Evolutionary conservation across 1,140 invertebrate species (phyloP), one percentile per base, ranked within the genome.

Genomic region (Pteromalus puparum): DNA sequence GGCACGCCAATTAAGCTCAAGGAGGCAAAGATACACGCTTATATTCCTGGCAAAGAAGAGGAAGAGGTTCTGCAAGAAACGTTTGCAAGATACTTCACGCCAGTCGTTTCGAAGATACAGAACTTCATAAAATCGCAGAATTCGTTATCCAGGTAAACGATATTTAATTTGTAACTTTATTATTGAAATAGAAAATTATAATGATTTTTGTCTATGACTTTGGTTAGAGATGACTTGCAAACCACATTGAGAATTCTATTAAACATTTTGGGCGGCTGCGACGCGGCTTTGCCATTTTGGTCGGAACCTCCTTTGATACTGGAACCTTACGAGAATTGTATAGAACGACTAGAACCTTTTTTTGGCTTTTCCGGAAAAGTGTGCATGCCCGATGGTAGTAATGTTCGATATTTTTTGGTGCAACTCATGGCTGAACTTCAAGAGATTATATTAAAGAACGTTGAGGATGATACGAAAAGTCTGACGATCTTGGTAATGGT

Each of bases 381-480:
- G 7, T 90, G 82, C n/a, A 95, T 96, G 95, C 94, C 95, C 12
- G 94, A 95, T 90, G 94, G 94, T 12, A 91, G 92, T 78, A 96
- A 96, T 90, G 93, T 96, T 7, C 93, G 96, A 81, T 90, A 93
- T 85, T 90, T 91, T 61, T 88, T 97, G 1, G 92, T 93, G 2
- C 90, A 94, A 72, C 88, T 93, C 5, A 93, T 96, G 83, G 91
- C 93, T 24, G 87, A 90, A 79, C 88, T 96, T 7, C 94, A 96
- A 86, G 91, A 92, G 65, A 93, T 94, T 85, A 93, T 97, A 85
- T 89, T 96, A 24, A 90, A 93, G 61, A 92, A 93, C 72, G 92
- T 93, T 81, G 95, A 96, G 90, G 96, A 97, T 90, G 96, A 98
- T 90, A 97, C 96, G 0, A 96, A 96, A 88, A 95, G 96, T 84